phyloP scores from a whole-genome alignment of 2,113 vertebrate species.

The Ploceus nigricollis region DNA sequence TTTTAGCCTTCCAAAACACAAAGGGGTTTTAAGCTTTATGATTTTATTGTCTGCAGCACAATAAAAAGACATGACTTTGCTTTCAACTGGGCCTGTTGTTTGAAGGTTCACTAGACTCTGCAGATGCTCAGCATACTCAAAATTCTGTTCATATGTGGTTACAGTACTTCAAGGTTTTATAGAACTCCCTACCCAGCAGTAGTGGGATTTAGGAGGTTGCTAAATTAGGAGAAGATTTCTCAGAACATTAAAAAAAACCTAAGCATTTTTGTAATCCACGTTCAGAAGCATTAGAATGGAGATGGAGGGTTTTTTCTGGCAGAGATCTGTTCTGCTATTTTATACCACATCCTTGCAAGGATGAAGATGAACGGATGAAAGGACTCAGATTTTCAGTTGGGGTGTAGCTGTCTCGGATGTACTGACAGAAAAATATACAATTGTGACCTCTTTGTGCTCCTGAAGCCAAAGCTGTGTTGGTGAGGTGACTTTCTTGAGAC shows the following conservation, averaged over 20 bases:
- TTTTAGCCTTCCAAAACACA: conserved; percentile 34
- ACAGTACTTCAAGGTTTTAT: neutral
- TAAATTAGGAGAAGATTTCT: conserved; percentile 20
- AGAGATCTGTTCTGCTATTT: neutral
- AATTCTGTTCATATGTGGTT: conserved; percentile 31
- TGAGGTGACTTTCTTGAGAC: accelerated
- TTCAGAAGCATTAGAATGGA: neutral
- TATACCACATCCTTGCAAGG: neutral
- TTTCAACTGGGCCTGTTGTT: conserved; percentile 45
- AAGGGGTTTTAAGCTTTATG: conserved; percentile 45
- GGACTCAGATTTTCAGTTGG: neutral
- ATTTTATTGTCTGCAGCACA: conserved; percentile 56
- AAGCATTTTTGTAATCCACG: neutral
- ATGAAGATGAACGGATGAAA: accelerated
- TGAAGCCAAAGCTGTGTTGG: neutral
- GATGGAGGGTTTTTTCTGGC: neutral
- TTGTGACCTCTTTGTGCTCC: neutral
- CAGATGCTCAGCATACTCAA: conserved; percentile 46
- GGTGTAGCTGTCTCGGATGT: neutral
- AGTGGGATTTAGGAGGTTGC: conserved; percentile 8
- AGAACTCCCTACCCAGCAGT: neutral
- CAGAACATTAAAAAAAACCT: neutral
- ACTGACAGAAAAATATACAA: accelerated
- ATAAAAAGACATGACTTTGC: conserved; percentile 54
- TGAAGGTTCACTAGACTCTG: conserved; percentile 43